Conservation (phyloP, 2,113 vertebrate genomes). For the Leptodactylus fuscus region DNA sequence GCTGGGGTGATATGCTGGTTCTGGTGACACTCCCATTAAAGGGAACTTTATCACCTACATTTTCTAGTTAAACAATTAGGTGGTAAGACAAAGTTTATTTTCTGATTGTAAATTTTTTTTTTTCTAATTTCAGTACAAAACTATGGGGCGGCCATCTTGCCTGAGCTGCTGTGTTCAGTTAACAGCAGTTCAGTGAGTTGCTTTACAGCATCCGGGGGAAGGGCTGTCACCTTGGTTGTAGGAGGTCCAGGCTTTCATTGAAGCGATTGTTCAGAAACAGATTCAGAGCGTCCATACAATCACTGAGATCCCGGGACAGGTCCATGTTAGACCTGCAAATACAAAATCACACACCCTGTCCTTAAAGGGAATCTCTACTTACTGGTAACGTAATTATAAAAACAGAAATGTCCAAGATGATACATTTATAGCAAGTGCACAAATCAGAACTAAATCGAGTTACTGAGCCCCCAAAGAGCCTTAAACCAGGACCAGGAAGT, state of each 20-base stretch:
- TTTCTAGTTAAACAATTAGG: no score
- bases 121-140: background rate
- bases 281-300: constrained; percentile 82
- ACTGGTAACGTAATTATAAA: no score
- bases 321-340: constrained; percentile 28
- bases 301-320: constrained; percentile 69
- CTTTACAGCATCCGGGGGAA: background rate
- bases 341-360: background rate
- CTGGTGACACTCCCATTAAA: no score
- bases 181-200: no score
- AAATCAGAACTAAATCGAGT: no score
- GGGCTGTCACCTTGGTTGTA: constrained; percentile 73
- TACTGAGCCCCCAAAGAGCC: no score
- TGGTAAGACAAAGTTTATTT: no score
- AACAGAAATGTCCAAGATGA: no score
- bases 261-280: constrained; percentile 84
- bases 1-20: no score
- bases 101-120: no score
- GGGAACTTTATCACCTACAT: no score
- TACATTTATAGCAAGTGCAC: no score
- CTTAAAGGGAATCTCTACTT: background rate
- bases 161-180: background rate
- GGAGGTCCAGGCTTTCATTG: constrained; percentile 77
- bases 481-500: background rate
- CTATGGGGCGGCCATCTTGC: background rate